Percentiles rank a stretch among this genome's conserved stretches.
Conservation (phyloP, 2,113 vertebrate genomes). For the Excalfactoria chinensis region DNA sequence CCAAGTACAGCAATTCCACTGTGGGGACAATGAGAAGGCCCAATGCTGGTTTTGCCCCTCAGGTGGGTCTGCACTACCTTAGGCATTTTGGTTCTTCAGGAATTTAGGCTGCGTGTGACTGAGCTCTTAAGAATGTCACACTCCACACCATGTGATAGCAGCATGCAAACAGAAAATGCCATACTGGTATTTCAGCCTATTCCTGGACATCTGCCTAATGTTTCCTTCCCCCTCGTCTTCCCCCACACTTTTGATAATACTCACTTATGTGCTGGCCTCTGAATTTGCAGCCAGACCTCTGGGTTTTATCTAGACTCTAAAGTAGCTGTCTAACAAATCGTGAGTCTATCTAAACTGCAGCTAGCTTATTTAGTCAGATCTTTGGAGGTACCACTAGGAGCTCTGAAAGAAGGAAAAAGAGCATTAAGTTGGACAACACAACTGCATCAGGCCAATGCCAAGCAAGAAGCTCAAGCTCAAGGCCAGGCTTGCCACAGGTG, state of each 20-base stretch:
- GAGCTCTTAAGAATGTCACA: conserved; percentile 42
- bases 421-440: neutral
- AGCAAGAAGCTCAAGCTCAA: neutral
- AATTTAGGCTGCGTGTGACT: neutral
- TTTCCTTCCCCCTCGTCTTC: conserved; percentile 8
- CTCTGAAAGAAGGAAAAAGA: neutral
- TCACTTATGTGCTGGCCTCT: conserved; percentile 2
- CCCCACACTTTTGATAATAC: conserved; percentile 32
- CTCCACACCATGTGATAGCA: neutral
- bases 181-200: conserved; percentile 18
- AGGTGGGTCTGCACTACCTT: neutral
- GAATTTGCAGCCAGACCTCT: neutral
- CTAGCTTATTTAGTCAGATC: neutral
- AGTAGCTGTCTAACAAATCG: neutral
- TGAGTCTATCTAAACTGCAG: neutral
- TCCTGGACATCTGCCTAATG: conserved; percentile 39
- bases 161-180: conserved; percentile 37
- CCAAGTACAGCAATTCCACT: neutral
- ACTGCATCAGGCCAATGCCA: neutral
- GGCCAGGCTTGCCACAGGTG: neutral
- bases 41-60: rapidly evolving
- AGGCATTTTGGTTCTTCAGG: neutral
- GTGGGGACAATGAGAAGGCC: neutral
- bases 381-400: neutral
- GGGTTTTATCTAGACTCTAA: neutral